Evolutionary conservation across 2,888 invertebrate species (phyloP).

Genomic region (Ormyrus rosae): DNA sequence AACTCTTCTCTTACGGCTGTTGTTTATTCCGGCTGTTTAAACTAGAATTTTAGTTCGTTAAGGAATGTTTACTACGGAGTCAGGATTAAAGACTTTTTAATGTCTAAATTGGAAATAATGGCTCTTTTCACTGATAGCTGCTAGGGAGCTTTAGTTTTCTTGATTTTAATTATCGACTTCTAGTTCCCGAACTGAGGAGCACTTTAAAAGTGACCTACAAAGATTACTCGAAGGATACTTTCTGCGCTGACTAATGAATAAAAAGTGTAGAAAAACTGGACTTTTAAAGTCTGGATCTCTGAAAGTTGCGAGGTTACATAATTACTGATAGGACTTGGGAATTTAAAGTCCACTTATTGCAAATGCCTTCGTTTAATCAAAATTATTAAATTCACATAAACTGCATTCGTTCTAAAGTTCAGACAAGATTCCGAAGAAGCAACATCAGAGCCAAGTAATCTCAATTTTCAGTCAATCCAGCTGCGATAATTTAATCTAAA

Average conservation of each 20-base stretch:
- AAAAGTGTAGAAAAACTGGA: constrained; percentile 2
- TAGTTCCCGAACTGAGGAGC: background rate
- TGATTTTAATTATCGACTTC: constrained; percentile 9
- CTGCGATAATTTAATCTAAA: background rate
- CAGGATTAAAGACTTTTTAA: too few species aligned
- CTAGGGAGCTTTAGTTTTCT: too few species aligned
- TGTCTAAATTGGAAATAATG: too few species aligned
- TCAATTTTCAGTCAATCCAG: background rate
- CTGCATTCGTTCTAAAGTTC: too few species aligned
- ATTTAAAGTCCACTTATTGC: constrained; percentile 8
- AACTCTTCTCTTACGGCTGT: too few species aligned
- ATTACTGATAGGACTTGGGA: background rate
- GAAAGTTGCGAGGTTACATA: constrained; percentile 6
- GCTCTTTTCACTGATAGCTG: too few species aligned
- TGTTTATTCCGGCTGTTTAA: too few species aligned
- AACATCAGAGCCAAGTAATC: too few species aligned
- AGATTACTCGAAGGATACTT: constrained; percentile 24
- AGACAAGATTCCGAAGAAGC: too few species aligned
- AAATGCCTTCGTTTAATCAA: background rate
- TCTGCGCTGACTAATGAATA: constrained; percentile 20
- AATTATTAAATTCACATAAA: background rate
- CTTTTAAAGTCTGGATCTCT: constrained; percentile 7
- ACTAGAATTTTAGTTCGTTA: too few species aligned
- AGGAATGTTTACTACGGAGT: too few species aligned
- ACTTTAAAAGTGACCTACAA: constrained; percentile 34